Base-by-base conservation (phyloP, 2,113 vertebrate genomes). In the Phylloscopus trochiloides region DNA sequence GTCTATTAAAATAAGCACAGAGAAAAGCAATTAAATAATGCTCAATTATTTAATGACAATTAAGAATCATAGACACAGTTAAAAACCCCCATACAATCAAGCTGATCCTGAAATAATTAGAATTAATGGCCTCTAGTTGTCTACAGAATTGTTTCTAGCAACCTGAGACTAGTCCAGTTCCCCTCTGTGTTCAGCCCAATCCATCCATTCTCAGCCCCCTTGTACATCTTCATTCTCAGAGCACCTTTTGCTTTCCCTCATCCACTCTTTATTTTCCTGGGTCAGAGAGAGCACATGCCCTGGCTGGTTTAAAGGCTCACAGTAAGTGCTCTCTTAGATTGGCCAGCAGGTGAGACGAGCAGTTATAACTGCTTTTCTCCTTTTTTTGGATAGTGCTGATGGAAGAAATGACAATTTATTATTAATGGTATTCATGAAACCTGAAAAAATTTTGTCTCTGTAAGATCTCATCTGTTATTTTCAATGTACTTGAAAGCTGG, bases 351-450 rank as follows among this genome's bases (percentile, higher is more conserved):
- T 17, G 17, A 57, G 32, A 3, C 0, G 1, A 32, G 73, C 24
- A 67, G 14, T 57, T 71, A 29, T 4, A 74, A 28, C 7, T 55
- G 20, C 21, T 78, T 85, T 87, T 74, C 55, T 67, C 17, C 38
- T 45, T 78, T 62, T n/a, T 8, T 54, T 0, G 0, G 19, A 29
- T 17, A 42, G 20, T 28, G 45, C 32, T 62, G 26, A 43, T 26
- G 59, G 87, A 73, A 84, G 42, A 92, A 87, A 84, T 34, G 0
- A 3, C 36, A 42, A 62, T 68, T 7, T 76, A 34, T 88, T 80
- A 40, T 36, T 76, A 70, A 91, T 26, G 9, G 14, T 62, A 80
- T 77, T 86, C 28, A 50, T 71, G 59, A 81, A 89, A 89, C 32
- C 36, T 84, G 34, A 42, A 74, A 40, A 92, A 70, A 15, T 5